phyloP scores from a whole-genome alignment of 2,797 vertebrate genomes.

The Pitangus sulphuratus region DNA sequence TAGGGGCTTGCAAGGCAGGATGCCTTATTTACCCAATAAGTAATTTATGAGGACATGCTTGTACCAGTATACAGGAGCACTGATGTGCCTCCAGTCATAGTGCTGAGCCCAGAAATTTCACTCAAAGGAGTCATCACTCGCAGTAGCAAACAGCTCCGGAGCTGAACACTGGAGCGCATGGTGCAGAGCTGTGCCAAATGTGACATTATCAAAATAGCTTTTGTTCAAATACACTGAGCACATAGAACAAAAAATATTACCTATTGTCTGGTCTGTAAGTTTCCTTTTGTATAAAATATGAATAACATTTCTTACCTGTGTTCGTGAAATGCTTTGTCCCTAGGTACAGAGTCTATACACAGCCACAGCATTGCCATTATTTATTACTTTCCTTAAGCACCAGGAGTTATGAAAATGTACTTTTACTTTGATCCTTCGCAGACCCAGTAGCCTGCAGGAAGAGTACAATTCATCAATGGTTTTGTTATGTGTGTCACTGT shows the following conservation, averaged over 20 bases:
- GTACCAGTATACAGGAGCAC: background rate
- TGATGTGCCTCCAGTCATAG: background rate
- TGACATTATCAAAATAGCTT: constrained; percentile 20
- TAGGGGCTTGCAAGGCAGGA: background rate
- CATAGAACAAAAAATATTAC: constrained; percentile 16
- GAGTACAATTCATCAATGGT: constrained; percentile 33
- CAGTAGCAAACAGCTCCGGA: background rate
- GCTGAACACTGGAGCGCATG: background rate
- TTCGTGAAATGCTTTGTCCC: constrained; percentile 2
- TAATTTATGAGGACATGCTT: background rate
- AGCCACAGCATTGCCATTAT: background rate
- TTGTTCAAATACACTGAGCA: constrained; percentile 8
- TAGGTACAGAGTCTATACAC: background rate
- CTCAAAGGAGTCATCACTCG: background rate
- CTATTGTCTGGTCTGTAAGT: constrained; percentile 6
- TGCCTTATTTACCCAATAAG: background rate
- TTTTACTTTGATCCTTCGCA: constrained; percentile 48
- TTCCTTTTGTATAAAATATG: constrained; percentile 36
- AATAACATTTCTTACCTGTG: background rate
- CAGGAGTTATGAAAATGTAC: background rate
- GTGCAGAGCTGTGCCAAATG: background rate
- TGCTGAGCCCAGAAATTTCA: background rate
- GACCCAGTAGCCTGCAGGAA: constrained; percentile 29
- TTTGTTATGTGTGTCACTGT: constrained; percentile 18
- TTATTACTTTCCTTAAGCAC: constrained; percentile 55